phyloP scores from a whole-genome alignment of 2,113 vertebrate species.

The Australoheros scitulus region DNA sequence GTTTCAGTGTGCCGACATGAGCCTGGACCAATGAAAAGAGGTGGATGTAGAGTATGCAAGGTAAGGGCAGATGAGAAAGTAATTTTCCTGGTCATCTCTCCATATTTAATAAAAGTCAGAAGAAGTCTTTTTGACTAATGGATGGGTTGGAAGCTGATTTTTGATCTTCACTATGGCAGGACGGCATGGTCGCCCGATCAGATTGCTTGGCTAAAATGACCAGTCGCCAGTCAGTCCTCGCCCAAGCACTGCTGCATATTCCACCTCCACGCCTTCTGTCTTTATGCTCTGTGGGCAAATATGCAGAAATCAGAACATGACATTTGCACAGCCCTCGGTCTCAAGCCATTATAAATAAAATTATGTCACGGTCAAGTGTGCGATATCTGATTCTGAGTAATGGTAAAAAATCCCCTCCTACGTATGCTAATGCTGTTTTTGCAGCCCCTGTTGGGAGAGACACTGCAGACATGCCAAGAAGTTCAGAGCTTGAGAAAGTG shows the following conservation, averaged over 20 bases:
- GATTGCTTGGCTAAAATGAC: slow-evolving; percentile 34
- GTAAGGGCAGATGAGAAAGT: neutral
- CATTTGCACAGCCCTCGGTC: slow-evolving; percentile 42
- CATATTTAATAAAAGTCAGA: neutral
- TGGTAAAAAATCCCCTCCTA: slow-evolving; percentile 66
- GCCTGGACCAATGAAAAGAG: neutral
- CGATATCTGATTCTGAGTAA: slow-evolving; percentile 72
- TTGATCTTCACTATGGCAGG: slow-evolving; percentile 1
- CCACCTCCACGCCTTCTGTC: slow-evolving; percentile 36
- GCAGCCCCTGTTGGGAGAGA: slow-evolving; percentile 60
- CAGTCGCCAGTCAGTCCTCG: slow-evolving; percentile 41
- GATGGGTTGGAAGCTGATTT: neutral
- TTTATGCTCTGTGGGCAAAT: slow-evolving; percentile 56
- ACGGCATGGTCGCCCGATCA: slow-evolving; percentile 38
- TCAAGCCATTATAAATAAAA: slow-evolving; percentile 72
- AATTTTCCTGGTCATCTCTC: neutral
- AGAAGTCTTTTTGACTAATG: neutral
- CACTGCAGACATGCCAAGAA: slow-evolving; percentile 55
- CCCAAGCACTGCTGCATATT: slow-evolving; percentile 15
- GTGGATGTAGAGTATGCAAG: neutral
- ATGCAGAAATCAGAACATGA: slow-evolving; percentile 52
- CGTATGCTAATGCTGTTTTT: slow-evolving; percentile 70
- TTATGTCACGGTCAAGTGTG: slow-evolving; percentile 68
- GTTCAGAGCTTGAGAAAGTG: slow-evolving; percentile 56
- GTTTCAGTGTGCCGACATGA: slow-evolving; percentile 15